phyloP scores from a whole-genome alignment of 2,888 invertebrate species.

The Drosophila pullipes region DNA sequence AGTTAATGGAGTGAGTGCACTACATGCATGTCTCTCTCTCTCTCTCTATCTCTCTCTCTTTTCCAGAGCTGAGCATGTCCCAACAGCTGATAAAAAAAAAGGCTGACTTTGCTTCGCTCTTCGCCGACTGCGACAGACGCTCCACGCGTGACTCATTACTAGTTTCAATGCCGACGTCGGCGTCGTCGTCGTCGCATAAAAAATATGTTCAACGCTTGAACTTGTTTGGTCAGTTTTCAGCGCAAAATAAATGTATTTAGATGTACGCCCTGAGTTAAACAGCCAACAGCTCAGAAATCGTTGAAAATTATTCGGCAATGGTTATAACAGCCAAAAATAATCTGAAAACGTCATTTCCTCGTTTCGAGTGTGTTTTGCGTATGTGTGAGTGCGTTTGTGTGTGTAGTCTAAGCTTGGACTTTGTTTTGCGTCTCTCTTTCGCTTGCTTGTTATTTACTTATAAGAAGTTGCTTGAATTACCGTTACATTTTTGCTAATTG shows the following conservation, averaged over 20 bases:
- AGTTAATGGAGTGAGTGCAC: conserved; percentile 43
- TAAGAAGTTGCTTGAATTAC: conserved; percentile 74
- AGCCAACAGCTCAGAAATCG: conserved; percentile 54
- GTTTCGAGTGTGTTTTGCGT: conserved; percentile 28
- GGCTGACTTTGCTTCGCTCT: conserved; percentile 28
- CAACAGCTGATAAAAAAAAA: conserved; percentile 64
- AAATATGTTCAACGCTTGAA: conserved; percentile 42
- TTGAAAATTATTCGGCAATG: conserved; percentile 62
- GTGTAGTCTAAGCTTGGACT: conserved; percentile 43
- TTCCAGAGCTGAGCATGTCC: conserved; percentile 26
- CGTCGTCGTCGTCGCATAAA: conserved; percentile 31
- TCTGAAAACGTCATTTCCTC: conserved; percentile 76
- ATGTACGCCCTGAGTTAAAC: conserved; percentile 15
- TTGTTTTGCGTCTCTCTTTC: conserved; percentile 51
- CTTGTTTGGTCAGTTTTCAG: conserved; percentile 62
- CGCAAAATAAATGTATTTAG: conserved; percentile 22
- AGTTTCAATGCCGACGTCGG: conserved; percentile 51
- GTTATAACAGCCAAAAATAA: conserved; percentile 69
- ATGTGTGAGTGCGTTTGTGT: not conserved
- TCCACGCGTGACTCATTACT: conserved; percentile 57
- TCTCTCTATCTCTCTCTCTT: conserved; percentile 9
- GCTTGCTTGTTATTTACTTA: conserved; percentile 53
- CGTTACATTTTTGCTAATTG: conserved; percentile 71
- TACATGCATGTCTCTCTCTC: conserved; percentile 1
- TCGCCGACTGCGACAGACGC: conserved; percentile 8